Evolutionary conservation across 2,797 vertebrate species (phyloP).

Genomic region (Sternarchorhynchus goeldii): DNA sequence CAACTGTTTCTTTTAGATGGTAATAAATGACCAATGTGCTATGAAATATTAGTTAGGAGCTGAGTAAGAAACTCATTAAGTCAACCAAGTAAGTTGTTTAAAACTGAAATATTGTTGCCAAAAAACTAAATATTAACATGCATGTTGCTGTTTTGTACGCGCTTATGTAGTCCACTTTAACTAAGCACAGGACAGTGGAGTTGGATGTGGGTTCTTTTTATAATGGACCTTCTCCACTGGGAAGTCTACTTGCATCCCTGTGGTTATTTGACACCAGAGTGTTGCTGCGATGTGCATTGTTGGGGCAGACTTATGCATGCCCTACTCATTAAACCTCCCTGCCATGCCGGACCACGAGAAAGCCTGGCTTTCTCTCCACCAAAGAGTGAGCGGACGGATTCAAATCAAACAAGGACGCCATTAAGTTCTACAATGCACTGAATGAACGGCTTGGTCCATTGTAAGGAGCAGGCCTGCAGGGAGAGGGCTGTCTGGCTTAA

Average conservation of each 20-base stretch:
- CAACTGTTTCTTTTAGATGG: conserved; percentile 38
- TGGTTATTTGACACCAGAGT: conserved; percentile 49
- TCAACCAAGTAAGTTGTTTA: no score
- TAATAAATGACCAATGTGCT: conserved; percentile 46
- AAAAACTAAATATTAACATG: neutral
- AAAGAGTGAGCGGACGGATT: conserved; percentile 51
- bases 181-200: neutral
- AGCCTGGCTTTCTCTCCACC: conserved; percentile 50
- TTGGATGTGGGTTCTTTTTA: conserved; percentile 23
- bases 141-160: neutral
- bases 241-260: conserved; percentile 16
- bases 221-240: conserved; percentile 27
- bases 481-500: conserved; percentile 54
- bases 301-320: conserved; percentile 47
- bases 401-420: conserved; percentile 63
- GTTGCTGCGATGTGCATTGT: conserved; percentile 47
- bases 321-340: conserved; percentile 57
- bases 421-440: conserved; percentile 57
- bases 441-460: conserved; percentile 51
- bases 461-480: conserved; percentile 39
- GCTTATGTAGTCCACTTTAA: neutral
- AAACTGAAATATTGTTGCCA: neutral
- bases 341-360: conserved; percentile 43
- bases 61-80: neutral
- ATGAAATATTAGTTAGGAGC: neutral